These are phyloP conservation scores for Cygnus buccinator DNA, from an alignment of 2,113 vertebrate species.

Conservation along the genomic window DNA sequence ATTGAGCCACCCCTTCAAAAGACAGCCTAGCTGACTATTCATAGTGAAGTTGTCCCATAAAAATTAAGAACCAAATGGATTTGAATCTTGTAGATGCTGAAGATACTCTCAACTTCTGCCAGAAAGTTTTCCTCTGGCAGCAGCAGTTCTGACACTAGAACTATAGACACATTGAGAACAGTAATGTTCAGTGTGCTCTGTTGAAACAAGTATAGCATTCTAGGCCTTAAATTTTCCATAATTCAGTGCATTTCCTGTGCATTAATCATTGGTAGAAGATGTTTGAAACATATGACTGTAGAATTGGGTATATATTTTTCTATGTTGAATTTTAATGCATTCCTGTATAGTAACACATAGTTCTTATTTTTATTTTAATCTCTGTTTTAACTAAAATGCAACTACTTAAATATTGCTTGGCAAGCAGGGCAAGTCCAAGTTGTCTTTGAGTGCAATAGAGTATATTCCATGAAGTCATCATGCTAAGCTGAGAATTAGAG, in stretches of 20 bases:
- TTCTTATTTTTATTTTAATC: background rate
- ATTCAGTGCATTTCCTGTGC: background rate
- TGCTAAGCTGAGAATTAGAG: slow-evolving; percentile 35
- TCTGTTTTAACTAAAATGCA: background rate
- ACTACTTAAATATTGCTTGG: background rate
- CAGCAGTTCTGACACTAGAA: background rate
- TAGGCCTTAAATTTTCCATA: slow-evolving; percentile 29
- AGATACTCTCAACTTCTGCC: background rate
- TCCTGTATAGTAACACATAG: background rate
- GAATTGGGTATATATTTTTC: background rate
- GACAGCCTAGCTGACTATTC: background rate
- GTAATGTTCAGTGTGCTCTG: background rate
- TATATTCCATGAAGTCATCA: background rate
- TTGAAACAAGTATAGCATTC: background rate
- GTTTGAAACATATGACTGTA: background rate
- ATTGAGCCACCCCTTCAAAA: background rate
- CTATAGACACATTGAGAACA: background rate
- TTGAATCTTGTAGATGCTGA: background rate
- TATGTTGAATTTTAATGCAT: background rate
- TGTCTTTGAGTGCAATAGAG: background rate
- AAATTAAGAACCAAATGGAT: background rate
- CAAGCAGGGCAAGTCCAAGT: background rate
- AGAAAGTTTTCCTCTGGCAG: background rate
- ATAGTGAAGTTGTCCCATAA: background rate
- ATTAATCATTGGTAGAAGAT: background rate